A percentile compares a stretch with the other conserved stretches of the same genome.
These are phyloP conservation scores for Choristoneura rosaceana DNA, from an alignment of 2,888 invertebrate genomes.

Conservation along the genomic window DNA sequence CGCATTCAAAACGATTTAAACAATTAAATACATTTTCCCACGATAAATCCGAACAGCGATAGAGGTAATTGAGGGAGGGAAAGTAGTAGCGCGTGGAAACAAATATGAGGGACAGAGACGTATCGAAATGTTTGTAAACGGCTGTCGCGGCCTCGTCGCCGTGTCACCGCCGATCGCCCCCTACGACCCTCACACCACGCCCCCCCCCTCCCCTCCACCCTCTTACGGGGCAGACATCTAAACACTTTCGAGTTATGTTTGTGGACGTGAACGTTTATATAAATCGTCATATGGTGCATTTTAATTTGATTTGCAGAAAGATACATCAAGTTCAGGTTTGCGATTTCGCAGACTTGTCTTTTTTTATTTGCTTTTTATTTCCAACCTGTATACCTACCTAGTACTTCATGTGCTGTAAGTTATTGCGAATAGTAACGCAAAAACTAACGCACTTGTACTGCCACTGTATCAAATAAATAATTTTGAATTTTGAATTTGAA, in stretches of 20 bases:
- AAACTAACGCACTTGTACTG: too few relatives aligned
- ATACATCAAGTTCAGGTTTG: background rate
- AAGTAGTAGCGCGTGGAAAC: conserved; percentile 70
- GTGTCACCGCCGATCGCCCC: conserved; percentile 76
- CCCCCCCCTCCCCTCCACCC: conserved; percentile 36
- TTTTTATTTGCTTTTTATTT: too few relatives aligned
- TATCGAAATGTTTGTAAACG: conserved; percentile 81
- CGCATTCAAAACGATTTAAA: conserved; percentile 25
- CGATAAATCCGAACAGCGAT: conserved; percentile 43
- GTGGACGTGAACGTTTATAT: conserved; percentile 34
- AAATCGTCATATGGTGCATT: conserved; percentile 37
- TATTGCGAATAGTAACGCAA: too few relatives aligned
- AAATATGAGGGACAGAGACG: conserved; percentile 77
- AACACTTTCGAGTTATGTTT: conserved; percentile 17
- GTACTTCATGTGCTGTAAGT: too few relatives aligned
- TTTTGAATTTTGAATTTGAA: too few relatives aligned
- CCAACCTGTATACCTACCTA: too few relatives aligned
- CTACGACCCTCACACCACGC: conserved; percentile 46
- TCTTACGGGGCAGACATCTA: conserved; percentile 24
- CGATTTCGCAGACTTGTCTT: too few relatives aligned
- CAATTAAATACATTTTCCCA: conserved; percentile 39
- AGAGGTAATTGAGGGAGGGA: conserved; percentile 64
- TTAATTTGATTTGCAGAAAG: conserved; percentile 23
- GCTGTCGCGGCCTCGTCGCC: conserved; percentile 60
- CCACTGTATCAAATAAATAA: too few relatives aligned